Evolutionary conservation across 2,113 vertebrate species (phyloP).

Genomic region (Coryphaenoides rupestris): DNA sequence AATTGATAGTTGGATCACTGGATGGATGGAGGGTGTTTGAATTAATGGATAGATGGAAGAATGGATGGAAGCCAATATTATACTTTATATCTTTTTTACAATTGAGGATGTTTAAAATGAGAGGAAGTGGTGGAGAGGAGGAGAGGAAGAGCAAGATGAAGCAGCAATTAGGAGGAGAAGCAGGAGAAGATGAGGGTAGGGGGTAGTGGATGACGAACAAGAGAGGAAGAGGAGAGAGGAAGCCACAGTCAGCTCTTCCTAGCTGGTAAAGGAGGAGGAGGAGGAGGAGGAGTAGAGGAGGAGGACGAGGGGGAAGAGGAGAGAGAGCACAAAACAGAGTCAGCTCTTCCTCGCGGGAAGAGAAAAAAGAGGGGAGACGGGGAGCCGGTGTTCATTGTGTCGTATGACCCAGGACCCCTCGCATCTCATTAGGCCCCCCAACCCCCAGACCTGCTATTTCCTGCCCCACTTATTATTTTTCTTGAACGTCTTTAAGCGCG

Average conservation of each 20-base stretch:
- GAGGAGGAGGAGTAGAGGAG: too few species aligned
- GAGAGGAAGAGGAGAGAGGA: slow-evolving; percentile 21
- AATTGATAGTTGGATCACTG: too few species aligned
- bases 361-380: background rate
- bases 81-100: too few species aligned
- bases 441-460: slow-evolving; percentile 24
- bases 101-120: too few species aligned
- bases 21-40: background rate
- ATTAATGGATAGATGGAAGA: too few species aligned
- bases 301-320: too few species aligned
- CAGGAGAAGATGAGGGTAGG: background rate
- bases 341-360: too few species aligned
- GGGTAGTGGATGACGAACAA: too few species aligned
- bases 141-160: slow-evolving; percentile 2
- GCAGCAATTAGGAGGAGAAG: background rate
- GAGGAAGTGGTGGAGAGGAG: slow-evolving; percentile 2
- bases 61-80: too few species aligned
- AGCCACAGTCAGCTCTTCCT: slow-evolving; percentile 46
- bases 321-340: too few species aligned
- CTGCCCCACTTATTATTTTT: background rate
- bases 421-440: slow-evolving; percentile 73
- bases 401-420: slow-evolving; percentile 62
- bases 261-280: too few species aligned
- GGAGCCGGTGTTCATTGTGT: slow-evolving; percentile 47
- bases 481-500: slow-evolving; percentile 36